These are phyloP conservation scores for Rhadinocentrus ornatus DNA, from an alignment of 2,797 vertebrate species.

Conservation along the genomic window DNA sequence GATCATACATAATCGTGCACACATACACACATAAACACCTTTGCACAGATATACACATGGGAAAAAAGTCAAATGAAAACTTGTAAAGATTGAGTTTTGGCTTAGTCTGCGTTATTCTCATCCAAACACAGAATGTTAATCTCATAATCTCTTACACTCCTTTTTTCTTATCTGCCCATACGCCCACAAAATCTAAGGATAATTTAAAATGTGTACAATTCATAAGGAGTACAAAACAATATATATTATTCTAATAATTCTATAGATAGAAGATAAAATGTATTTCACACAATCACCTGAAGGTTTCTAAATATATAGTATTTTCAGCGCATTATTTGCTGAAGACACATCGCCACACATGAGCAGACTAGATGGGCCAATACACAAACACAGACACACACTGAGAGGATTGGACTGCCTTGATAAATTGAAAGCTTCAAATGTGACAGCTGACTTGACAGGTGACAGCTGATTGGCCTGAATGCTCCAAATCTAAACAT, in stretches of 20 bases:
- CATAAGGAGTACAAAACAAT: slow-evolving; percentile 32
- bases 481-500: slow-evolving; percentile 23
- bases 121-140: slow-evolving; percentile 48
- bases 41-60: slow-evolving; percentile 11
- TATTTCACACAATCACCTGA: slow-evolving; percentile 18
- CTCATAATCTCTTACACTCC: slow-evolving; percentile 41
- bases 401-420: slow-evolving; percentile 19
- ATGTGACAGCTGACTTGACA: slow-evolving; percentile 53
- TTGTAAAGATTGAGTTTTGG: slow-evolving; percentile 40
- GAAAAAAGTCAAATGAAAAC: slow-evolving; percentile 51
- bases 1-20: slow-evolving; percentile 59
- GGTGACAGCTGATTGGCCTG: slow-evolving; percentile 30
- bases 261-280: slow-evolving; percentile 18
- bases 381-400: slow-evolving; percentile 21
- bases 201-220: slow-evolving; percentile 34
- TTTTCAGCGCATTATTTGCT: slow-evolving; percentile 54
- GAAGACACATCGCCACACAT: slow-evolving; percentile 72
- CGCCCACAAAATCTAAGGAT: slow-evolving; percentile 22
- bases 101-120: slow-evolving; percentile 50
- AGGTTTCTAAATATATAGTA: slow-evolving; percentile 22
- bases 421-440: slow-evolving; percentile 47
- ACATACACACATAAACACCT: slow-evolving; percentile 14
- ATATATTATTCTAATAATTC: slow-evolving; percentile 23
- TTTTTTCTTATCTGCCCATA: slow-evolving; percentile 12
- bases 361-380: slow-evolving; percentile 58